Evolutionary conservation across 2,888 invertebrate species (phyloP), one percentile per base, ranked within the genome.

Genomic region (Germaria angustata): DNA sequence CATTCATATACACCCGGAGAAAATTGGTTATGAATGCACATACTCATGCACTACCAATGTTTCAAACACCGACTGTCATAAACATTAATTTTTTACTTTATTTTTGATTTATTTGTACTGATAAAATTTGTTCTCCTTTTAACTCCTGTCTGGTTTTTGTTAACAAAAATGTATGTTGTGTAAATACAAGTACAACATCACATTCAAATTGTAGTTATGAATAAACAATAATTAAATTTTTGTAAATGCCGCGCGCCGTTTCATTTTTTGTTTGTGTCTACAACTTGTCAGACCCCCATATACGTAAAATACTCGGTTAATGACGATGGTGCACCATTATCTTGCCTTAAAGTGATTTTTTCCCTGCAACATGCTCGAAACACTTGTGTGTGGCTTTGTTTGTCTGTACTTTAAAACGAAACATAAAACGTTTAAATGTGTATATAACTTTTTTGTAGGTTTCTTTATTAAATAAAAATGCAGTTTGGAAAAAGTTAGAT

Each of bases 21-120:
- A 20, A 11, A 20, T 8, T 49, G 6, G 11, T 49, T 22, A n/a
- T n/a, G 4, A 22, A 22, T 13, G 22, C 20, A 13, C 13, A 13
- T 22, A 49, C 28, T 5, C 28, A 28, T 6, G 6, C 28, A 28
- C 28, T 5, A 51, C 22, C 6, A 51, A 51, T 51, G 34, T 5
- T 41, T 69, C 11, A 3, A 17, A 39, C 17, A 28, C 24, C 15
- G 39, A 5, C 28, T 44, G 13, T 49, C 32, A 49, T 20, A 15
- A 13, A 17, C 13, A 61, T 49, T 36, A 34, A 20, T 9, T 0
- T 41, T 20, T 49, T 32, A 2, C 0, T 57, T 32, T 11, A 22
- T 51, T 51, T 51, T 51, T 77, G 76, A 77, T 77, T 77, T 59
- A 46, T 41, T 41, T 41, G 2, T 41, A 68, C 17, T 55, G 78